A percentile compares a stretch with the other conserved stretches of the same genome.
Evolutionary conservation across 2,113 vertebrate species (phyloP).

Genomic region (Rhipidura dahli): DNA sequence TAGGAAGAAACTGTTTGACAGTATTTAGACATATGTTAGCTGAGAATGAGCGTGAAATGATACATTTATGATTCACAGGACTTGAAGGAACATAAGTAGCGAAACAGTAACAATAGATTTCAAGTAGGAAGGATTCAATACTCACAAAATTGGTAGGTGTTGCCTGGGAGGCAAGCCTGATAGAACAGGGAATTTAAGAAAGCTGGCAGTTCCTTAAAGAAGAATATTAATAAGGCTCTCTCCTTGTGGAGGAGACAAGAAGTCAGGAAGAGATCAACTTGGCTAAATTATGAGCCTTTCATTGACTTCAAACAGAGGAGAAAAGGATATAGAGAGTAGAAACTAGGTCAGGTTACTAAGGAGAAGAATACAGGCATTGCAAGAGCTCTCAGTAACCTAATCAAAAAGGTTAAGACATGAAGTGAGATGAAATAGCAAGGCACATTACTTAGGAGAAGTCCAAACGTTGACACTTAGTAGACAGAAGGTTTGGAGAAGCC

Average conservation of each 20-base stretch:
- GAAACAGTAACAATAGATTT: neutral
- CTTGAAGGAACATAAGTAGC: neutral
- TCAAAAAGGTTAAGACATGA: neutral
- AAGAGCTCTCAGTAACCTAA: neutral
- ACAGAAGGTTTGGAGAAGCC: neutral
- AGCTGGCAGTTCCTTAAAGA: neutral
- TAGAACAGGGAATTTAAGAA: neutral
- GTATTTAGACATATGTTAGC: neutral
- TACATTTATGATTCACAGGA: neutral
- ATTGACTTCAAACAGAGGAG: constrained; percentile 16
- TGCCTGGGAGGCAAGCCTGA: neutral
- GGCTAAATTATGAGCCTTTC: constrained; percentile 3
- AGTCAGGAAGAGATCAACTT: constrained; percentile 1
- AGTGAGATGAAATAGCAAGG: neutral
- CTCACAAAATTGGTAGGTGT: neutral
- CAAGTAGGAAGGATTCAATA: neutral
- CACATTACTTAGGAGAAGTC: neutral
- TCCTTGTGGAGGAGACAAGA: neutral
- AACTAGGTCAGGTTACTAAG: constrained; percentile 9
- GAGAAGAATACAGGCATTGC: neutral
- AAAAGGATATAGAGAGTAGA: neutral
- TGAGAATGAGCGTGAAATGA: neutral
- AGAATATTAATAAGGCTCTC: constrained; percentile 12
- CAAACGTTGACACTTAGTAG: neutral
- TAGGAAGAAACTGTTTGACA: neutral